Evolutionary conservation across 2,113 vertebrate genomes (phyloP).

Genomic region (Diadophis punctatus): DNA sequence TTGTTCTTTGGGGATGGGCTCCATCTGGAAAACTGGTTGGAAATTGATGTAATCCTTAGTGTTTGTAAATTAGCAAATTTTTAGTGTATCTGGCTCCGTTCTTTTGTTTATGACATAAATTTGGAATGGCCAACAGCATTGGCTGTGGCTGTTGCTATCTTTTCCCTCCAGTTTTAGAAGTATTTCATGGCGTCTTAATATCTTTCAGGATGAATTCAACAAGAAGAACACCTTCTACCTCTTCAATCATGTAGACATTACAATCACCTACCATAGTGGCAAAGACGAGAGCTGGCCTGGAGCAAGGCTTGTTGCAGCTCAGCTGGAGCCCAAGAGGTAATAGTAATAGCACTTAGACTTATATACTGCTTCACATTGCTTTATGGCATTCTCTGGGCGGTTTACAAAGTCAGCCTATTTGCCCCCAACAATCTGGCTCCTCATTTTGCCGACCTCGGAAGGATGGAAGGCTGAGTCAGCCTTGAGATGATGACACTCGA

Average conservation of each 20-base stretch:
- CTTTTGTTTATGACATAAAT: neutral
- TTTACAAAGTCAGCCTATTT: too few relatives aligned
- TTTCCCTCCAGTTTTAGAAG: too few relatives aligned
- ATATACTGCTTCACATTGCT: too few relatives aligned
- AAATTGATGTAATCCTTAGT: neutral
- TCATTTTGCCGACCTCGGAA: too few relatives aligned
- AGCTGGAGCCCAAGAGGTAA: slow-evolving; percentile 84
- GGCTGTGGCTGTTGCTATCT: neutral
- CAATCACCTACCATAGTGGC: slow-evolving; percentile 81
- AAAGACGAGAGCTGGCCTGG: slow-evolving; percentile 69
- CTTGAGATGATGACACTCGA: too few relatives aligned
- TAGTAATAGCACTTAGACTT: neutral
- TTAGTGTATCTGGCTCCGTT: neutral
- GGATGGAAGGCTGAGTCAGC: too few relatives aligned
- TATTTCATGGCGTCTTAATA: neutral
- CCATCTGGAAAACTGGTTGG: neutral
- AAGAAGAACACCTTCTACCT: slow-evolving; percentile 85
- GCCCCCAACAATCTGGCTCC: too few relatives aligned
- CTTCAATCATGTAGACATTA: slow-evolving; percentile 90
- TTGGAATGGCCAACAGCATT: neutral
- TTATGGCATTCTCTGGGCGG: too few relatives aligned
- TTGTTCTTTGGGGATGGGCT: neutral
- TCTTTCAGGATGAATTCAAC: slow-evolving; percentile 81
- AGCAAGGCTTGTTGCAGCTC: slow-evolving; percentile 79
- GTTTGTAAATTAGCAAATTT: neutral